phyloP scores from a whole-genome alignment of 2,888 invertebrate species.

The Ophion slaviceki region DNA sequence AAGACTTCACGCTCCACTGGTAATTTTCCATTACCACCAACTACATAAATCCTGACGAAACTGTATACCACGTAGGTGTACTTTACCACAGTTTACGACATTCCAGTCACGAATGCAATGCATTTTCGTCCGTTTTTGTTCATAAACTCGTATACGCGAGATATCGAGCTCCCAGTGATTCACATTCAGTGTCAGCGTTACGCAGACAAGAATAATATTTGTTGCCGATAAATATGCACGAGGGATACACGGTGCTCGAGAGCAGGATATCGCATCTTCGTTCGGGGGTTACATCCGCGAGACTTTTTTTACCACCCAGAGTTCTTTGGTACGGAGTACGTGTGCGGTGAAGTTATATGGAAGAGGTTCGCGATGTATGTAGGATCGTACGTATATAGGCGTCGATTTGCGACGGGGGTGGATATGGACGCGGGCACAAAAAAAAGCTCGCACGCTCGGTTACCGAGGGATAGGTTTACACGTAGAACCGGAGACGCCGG shows the following conservation, averaged over 20 bases:
- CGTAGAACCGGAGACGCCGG: conserved; percentile 1
- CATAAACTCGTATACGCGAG: neutral
- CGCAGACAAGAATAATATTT: conserved; percentile 14
- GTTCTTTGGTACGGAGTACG: neutral
- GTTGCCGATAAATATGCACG: conserved; percentile 24
- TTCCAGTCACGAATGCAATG: conserved; percentile 23
- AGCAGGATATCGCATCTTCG: conserved; percentile 25
- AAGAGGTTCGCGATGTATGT: neutral
- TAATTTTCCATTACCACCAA: neutral
- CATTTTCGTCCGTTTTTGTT: neutral
- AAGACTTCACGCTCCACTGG: neutral
- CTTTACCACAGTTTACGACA: conserved; percentile 2
- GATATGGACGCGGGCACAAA: conserved; percentile 33
- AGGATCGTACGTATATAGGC: conserved; percentile 6
- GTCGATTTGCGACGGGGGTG: conserved; percentile 15
- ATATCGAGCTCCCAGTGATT: conserved; percentile 13
- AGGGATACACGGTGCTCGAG: conserved; percentile 4
- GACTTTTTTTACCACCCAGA: conserved; percentile 26
- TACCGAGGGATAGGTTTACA: conserved; percentile 14
- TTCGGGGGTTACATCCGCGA: neutral
- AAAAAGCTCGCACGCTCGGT: conserved; percentile 39
- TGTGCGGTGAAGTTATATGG: neutral
- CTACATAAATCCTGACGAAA: neutral
- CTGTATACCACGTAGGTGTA: neutral
- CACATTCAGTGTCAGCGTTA: neutral